These are phyloP conservation scores for Acestrorhynchus altus DNA, from an alignment of 2,797 vertebrate species.

Conservation along the genomic window DNA sequence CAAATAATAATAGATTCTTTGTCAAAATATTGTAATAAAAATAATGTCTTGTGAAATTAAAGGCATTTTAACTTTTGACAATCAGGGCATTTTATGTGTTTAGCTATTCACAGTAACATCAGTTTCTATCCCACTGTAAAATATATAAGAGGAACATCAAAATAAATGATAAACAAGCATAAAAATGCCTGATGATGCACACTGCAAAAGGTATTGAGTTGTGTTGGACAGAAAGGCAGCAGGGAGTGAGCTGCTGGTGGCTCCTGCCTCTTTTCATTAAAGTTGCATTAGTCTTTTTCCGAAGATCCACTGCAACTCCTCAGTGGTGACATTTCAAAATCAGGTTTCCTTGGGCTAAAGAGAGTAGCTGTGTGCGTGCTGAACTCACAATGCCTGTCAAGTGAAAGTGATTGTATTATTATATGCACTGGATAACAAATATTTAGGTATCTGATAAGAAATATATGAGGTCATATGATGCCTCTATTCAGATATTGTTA, in stretches of 20 bases:
- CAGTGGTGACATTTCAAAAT: slow-evolving; percentile 33
- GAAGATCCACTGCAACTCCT: slow-evolving; percentile 17
- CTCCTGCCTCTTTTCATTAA: slow-evolving; percentile 35
- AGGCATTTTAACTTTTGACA: too few species aligned
- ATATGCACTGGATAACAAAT: not conserved
- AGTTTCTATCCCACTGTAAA: too few species aligned
- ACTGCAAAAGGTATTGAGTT: not conserved
- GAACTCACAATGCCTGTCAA: not conserved
- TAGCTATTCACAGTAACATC: too few species aligned
- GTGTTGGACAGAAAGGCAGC: slow-evolving; percentile 3
- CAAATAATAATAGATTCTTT: too few species aligned
- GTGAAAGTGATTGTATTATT: not conserved
- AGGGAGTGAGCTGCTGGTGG: not conserved
- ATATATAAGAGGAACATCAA: not conserved
- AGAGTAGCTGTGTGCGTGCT: not conserved
- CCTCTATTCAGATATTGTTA: not conserved
- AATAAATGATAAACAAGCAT: not conserved
- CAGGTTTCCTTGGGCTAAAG: slow-evolving; percentile 16
- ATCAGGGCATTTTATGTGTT: too few species aligned
- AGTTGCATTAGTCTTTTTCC: slow-evolving; percentile 42
- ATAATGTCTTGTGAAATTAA: too few species aligned
- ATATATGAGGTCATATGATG: not conserved
- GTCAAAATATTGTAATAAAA: too few species aligned
- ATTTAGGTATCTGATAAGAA: not conserved
- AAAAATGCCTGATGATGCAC: not conserved